These are phyloP conservation scores for Lophura swinhoii DNA, from an alignment of 2,797 vertebrate species.

Conservation along the genomic window DNA sequence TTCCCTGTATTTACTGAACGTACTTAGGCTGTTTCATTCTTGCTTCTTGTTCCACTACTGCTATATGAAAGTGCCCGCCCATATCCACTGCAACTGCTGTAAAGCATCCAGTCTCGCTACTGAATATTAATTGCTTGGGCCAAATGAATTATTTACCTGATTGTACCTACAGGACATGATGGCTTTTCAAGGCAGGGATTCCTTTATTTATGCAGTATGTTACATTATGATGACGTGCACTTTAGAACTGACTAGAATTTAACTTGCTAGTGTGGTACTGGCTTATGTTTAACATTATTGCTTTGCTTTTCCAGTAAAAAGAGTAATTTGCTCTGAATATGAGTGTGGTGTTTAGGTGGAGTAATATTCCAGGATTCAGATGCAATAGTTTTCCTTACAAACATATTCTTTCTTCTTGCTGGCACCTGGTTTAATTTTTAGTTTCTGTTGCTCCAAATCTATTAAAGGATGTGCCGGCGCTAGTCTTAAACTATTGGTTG, in stretches of 20 bases:
- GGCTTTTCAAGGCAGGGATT: not conserved
- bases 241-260: not conserved
- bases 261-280: not conserved
- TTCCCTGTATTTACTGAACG: not conserved
- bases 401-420: not conserved
- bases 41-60: not conserved
- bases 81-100: not conserved
- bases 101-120: not conserved
- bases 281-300: not conserved
- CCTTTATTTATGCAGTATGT: not conserved
- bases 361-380: not conserved
- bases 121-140: not conserved
- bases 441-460: not conserved
- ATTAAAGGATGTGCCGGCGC: not conserved
- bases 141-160: not conserved
- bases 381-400: no score
- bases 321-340: not conserved
- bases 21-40: not conserved
- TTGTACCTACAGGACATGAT: not conserved
- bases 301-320: not conserved
- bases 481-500: not conserved
- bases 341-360: not conserved
- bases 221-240: not conserved
- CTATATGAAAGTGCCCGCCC: not conserved
- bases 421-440: not conserved